A percentile compares a stretch with the other conserved stretches of the same genome.
Evolutionary conservation across 2,797 vertebrate species (phyloP).

Genomic region (Gymnoscopelus braueri): DNA sequence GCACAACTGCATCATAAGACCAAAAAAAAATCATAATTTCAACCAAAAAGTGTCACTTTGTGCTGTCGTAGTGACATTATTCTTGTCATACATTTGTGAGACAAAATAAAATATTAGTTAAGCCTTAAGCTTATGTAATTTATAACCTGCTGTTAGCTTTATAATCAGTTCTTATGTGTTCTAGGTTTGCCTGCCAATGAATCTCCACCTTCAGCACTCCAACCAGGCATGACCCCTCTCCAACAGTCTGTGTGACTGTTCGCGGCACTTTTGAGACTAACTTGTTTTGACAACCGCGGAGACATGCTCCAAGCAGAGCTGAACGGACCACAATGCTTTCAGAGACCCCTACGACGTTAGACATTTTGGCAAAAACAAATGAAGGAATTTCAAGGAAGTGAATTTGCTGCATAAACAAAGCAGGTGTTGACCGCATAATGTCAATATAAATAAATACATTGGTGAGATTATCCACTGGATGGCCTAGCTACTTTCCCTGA

Average conservation of each 20-base stretch:
- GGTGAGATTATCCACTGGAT: conserved; percentile 14
- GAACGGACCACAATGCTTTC: conserved; percentile 15
- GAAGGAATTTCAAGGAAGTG: neutral
- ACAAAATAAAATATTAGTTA: too few relatives aligned
- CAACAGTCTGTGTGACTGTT: conserved; percentile 43
- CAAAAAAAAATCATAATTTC: too few relatives aligned
- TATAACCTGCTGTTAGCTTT: too few relatives aligned
- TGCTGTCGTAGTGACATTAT: too few relatives aligned
- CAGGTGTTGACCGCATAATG: conserved; percentile 13
- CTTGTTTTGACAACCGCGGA: conserved; percentile 44
- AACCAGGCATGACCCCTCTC: conserved; percentile 46
- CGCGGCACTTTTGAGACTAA: conserved; percentile 46
- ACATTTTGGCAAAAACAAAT: neutral
- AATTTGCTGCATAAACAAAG: conserved; percentile 8
- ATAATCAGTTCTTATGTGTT: too few relatives aligned
- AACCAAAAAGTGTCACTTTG: too few relatives aligned
- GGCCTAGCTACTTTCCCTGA: conserved; percentile 23
- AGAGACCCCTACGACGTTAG: conserved; percentile 3
- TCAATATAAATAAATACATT: neutral
- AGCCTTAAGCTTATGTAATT: too few relatives aligned
- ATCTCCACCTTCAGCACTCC: conserved; percentile 58
- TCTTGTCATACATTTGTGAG: too few relatives aligned
- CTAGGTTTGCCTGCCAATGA: conserved; percentile 62
- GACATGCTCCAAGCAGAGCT: conserved; percentile 22
- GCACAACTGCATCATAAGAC: too few relatives aligned